Evolutionary conservation across 2,113 vertebrate genomes (phyloP).

Genomic region (Hippolais icterina): DNA sequence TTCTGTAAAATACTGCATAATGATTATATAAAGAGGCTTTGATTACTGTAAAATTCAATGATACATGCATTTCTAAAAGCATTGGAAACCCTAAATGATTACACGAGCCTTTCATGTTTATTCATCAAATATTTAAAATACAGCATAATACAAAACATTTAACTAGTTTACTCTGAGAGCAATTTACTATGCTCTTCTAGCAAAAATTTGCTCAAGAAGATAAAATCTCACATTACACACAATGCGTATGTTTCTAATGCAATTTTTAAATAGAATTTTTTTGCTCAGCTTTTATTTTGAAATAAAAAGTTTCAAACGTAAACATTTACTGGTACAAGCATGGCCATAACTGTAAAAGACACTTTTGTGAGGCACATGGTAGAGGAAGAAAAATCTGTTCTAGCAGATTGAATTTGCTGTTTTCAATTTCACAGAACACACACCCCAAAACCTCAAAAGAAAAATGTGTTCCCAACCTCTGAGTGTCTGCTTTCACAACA

Average conservation of each 20-base stretch:
- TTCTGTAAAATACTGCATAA: slow-evolving; percentile 14
- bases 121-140: slow-evolving; percentile 35
- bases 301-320: background rate
- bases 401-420: background rate
- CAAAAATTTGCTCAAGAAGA: background rate
- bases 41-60: slow-evolving; percentile 36
- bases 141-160: slow-evolving; percentile 3
- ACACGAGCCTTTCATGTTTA: slow-evolving; percentile 35
- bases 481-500: background rate
- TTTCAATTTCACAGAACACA: background rate
- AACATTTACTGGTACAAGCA: background rate
- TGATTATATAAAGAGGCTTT: slow-evolving; percentile 14
- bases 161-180: background rate
- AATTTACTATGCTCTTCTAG: background rate
- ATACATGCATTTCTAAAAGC: background rate
- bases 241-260: background rate
- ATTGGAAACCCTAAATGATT: background rate
- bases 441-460: background rate
- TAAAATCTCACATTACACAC: rapidly evolving
- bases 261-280: background rate
- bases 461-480: background rate
- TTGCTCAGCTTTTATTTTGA: background rate
- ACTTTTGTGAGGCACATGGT: background rate
- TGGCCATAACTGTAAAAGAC: background rate
- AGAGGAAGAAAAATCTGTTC: background rate